phyloP scores from a whole-genome alignment of 2,888 invertebrate species.

The Alentia gelatinosa region DNA sequence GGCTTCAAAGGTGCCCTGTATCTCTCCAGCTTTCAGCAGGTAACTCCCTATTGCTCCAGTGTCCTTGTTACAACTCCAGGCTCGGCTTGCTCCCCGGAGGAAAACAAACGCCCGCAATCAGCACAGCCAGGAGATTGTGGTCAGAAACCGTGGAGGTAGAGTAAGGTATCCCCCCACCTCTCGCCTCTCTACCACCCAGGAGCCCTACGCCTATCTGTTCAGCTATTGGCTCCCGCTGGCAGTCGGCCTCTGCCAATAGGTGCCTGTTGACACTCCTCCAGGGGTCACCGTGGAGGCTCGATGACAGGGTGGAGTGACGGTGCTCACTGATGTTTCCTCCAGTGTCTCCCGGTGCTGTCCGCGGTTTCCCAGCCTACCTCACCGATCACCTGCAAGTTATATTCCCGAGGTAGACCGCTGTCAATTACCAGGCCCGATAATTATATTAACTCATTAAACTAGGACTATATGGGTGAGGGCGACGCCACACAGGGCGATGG shows the following conservation, averaged over 20 bases:
- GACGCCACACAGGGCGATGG: constrained; percentile 26
- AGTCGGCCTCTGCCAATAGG: neutral
- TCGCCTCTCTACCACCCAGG: neutral
- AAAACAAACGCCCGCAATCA: neutral
- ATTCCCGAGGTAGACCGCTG: neutral
- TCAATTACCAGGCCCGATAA: neutral
- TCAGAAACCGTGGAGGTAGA: neutral
- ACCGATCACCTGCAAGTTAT: neutral
- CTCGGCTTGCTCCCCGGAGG: neutral
- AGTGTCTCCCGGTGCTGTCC: neutral
- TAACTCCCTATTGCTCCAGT: neutral
- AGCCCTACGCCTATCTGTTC: too few species aligned
- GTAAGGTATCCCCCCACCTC: neutral
- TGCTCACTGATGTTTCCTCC: neutral
- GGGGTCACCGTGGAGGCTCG: constrained; percentile 25
- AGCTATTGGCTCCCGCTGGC: constrained; percentile 25
- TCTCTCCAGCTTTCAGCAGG: neutral
- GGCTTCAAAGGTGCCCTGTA: neutral
- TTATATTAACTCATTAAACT: neutral
- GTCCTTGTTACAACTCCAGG: neutral
- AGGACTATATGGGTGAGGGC: neutral
- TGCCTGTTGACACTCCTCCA: neutral
- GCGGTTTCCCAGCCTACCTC: neutral
- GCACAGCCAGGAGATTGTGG: constrained; percentile 9
- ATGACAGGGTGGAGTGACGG: neutral